A percentile compares a stretch with the other conserved stretches of the same genome.
These are phyloP conservation scores for Aythya baeri DNA, from an alignment of 2,113 vertebrate species.

Conservation along the genomic window DNA sequence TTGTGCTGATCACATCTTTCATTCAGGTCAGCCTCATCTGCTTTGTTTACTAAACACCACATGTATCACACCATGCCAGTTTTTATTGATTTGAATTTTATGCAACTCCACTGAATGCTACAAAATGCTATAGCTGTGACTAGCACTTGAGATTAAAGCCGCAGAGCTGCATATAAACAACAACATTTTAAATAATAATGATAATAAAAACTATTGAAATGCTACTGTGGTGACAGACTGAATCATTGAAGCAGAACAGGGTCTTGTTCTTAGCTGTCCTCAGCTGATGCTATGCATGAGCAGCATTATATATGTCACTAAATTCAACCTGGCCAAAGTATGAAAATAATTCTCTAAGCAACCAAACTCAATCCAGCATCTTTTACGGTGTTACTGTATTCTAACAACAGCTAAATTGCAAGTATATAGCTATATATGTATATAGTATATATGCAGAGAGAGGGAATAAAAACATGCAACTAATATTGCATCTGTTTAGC, in stretches of 20 bases:
- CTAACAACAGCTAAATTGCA: neutral
- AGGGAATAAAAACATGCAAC: neutral
- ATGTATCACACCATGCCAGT: slow-evolving; percentile 29
- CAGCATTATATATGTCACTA: neutral
- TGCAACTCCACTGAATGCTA: neutral
- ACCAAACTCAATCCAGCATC: neutral
- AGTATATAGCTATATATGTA: neutral
- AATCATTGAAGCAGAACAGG: neutral
- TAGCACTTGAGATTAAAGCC: slow-evolving; percentile 15
- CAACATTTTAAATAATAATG: neutral
- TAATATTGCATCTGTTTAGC: neutral
- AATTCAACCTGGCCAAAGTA: neutral
- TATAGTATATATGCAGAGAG: neutral
- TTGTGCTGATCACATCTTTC: slow-evolving; percentile 47
- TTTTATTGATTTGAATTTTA: slow-evolving; percentile 55
- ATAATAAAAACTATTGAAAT: neutral
- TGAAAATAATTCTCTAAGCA: neutral
- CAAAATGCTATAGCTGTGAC: neutral
- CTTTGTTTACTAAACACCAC: slow-evolving; percentile 66
- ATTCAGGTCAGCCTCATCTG: slow-evolving; percentile 44
- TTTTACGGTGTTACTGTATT: neutral
- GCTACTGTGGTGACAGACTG: neutral
- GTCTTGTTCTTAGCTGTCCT: neutral
- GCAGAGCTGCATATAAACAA: neutral
- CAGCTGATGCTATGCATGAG: neutral